These are phyloP conservation scores for Balearica regulorum DNA, from an alignment of 2,797 vertebrate genomes.

Conservation along the genomic window DNA sequence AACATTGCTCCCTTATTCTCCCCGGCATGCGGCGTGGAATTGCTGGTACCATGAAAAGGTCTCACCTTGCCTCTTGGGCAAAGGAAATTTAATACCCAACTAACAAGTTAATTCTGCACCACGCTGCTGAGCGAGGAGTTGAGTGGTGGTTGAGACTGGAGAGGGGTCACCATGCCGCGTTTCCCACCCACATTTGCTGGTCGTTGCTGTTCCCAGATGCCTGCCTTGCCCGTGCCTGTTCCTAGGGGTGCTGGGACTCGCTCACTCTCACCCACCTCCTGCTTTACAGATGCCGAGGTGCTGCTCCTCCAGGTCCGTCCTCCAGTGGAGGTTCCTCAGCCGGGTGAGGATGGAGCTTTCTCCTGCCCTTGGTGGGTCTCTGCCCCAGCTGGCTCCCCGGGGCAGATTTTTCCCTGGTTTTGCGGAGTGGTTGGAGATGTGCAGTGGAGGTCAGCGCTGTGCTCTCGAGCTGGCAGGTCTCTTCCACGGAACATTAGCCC, in stretches of 20 bases:
- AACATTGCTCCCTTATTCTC: rapidly evolving
- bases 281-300: background rate
- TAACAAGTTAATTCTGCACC: rapidly evolving
- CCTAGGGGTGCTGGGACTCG: background rate
- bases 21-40: rapidly evolving
- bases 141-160: background rate
- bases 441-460: background rate
- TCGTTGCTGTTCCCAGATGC: background rate
- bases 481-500: conserved; percentile 35
- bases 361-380: background rate
- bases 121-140: rapidly evolving
- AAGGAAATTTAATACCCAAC: background rate
- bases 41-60: background rate
- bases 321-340: background rate
- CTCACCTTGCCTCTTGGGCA: background rate
- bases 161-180: rapidly evolving
- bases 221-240: background rate
- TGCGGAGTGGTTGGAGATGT: background rate
- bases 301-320: background rate
- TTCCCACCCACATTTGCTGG: rapidly evolving
- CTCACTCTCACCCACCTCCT: background rate
- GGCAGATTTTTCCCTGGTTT: background rate
- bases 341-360: background rate
- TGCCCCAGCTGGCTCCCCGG: background rate
- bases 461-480: conserved; percentile 18